Evolutionary conservation across 64 coral and sea anemone genomes (phyloP), one percentile per base, ranked within the genome.

Genomic region (Montipora efflorescens): DNA sequence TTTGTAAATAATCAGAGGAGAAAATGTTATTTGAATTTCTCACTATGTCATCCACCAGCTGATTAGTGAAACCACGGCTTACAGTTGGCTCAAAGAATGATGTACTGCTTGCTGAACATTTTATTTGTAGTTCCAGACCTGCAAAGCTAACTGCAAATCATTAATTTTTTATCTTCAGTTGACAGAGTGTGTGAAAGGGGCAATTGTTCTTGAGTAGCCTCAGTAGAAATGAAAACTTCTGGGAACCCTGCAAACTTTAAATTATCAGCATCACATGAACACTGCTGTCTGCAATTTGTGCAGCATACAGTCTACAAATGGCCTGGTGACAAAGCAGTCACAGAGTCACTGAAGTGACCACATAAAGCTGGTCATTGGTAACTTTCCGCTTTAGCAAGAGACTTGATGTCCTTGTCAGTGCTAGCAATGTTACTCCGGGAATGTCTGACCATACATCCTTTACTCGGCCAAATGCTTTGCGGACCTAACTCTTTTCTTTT

Each of bases 31-130:
- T 11, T 77, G 87, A 74, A 78, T 79, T 13, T 28, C 55, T 12
- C 21, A 89, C 87, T 76, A 89, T 89, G 53, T 89, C 87, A 78
- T 78, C 14, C 5, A 89, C 18, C 6, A 89, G 72, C 16, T 72
- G 64, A 25, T 89, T 48, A 57, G 47, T 23, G 45, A 89, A 89
- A 8, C 87, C 87, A 89, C 77, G 87, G 15, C 81, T 64, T 12
- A 64, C 13, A 12, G 13, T 64, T 12, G 61, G 61, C 9, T 64
- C 61, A 12, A 64, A 64, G 13, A 64, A 12, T 64, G 59, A 64
- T 7, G 8, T 12, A 64, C 59, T 64, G 8, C 59, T 64, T 18
- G 79, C 79, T 58, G 50, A 58, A 49, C 20, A 20, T 82, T 59
- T 10, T 62, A 23, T n/a, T 23, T 55, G 4, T 19, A 82, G 11